Evolutionary conservation across 2,888 invertebrate species (phyloP).

Genomic region (Drosophila mimetica): DNA sequence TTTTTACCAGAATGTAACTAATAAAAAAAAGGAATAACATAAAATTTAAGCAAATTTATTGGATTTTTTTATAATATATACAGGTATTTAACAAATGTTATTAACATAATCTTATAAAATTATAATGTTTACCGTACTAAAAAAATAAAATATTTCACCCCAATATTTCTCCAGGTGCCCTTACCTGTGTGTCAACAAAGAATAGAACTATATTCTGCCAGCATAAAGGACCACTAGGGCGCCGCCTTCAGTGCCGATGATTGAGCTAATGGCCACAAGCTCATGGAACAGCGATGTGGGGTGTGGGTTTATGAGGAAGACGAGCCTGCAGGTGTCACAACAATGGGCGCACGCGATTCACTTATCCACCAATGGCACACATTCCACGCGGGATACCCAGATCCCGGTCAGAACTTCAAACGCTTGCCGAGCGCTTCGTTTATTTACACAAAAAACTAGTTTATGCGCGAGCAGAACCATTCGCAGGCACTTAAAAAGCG

Average conservation of each 20-base stretch:
- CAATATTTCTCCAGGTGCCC: slow-evolving; percentile 12
- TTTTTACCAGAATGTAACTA: no score
- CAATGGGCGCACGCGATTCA: slow-evolving; percentile 31
- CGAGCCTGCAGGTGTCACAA: slow-evolving; percentile 61
- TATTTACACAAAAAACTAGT: slow-evolving; percentile 78
- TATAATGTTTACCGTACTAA: not conserved
- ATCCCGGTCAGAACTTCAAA: slow-evolving; percentile 46
- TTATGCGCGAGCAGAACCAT: slow-evolving; percentile 57
- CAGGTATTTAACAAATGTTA: no score
- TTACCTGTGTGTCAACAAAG: slow-evolving; percentile 23
- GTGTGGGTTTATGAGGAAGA: not conserved
- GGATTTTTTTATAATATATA: no score
- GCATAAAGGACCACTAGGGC: slow-evolving; percentile 19
- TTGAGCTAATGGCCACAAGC: slow-evolving; percentile 60
- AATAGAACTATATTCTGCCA: slow-evolving; percentile 12
- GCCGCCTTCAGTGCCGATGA: slow-evolving; percentile 32
- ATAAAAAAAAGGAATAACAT: no score
- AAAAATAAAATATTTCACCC: not conserved
- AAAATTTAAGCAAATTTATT: no score
- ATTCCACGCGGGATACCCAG: slow-evolving; percentile 24
- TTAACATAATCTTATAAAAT: no score
- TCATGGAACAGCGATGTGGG: slow-evolving; percentile 10
- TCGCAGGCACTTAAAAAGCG: slow-evolving; percentile 70
- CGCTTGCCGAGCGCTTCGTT: slow-evolving; percentile 52
- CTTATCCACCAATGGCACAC: slow-evolving; percentile 26